These are phyloP conservation scores for Linnaemya tessellans DNA, from an alignment of 2,888 invertebrate genomes.

Conservation along the genomic window DNA sequence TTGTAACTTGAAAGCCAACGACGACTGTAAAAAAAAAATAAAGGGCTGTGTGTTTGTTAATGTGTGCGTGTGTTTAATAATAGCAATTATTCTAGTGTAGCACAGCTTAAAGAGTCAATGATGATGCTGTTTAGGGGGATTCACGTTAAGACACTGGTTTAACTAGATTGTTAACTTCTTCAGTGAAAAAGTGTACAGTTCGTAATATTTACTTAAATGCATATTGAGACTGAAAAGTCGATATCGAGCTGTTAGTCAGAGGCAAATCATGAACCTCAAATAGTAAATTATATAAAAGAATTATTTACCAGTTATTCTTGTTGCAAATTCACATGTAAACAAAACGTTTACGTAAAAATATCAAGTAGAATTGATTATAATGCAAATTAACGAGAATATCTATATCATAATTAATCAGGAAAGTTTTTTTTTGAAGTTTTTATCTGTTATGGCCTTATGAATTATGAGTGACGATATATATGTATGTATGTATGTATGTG, in stretches of 20 bases:
- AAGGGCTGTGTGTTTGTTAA: background rate
- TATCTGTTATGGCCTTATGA: no score
- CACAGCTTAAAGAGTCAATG: conserved; percentile 18
- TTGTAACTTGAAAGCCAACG: background rate
- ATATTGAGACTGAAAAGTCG: background rate
- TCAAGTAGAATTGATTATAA: no score
- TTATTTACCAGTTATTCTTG: background rate
- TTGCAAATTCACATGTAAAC: background rate
- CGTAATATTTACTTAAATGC: background rate
- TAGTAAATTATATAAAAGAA: no score
- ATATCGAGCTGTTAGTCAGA: background rate
- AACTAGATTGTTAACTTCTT: conserved; percentile 10
- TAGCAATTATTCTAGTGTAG: conserved; percentile 23
- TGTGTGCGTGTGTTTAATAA: background rate
- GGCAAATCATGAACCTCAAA: background rate
- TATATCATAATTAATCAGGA: no score
- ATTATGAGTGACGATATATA: no score
- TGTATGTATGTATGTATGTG: background rate
- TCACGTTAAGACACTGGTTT: conserved; percentile 31
- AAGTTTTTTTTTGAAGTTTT: no score
- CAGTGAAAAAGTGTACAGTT: background rate
- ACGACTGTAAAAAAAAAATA: background rate
- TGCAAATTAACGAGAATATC: no score
- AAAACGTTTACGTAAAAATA: no score
- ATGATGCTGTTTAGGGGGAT: conserved; percentile 55